Evolutionary conservation across 2,113 vertebrate genomes (phyloP).

Genomic region (Brienomyrus longianalis): DNA sequence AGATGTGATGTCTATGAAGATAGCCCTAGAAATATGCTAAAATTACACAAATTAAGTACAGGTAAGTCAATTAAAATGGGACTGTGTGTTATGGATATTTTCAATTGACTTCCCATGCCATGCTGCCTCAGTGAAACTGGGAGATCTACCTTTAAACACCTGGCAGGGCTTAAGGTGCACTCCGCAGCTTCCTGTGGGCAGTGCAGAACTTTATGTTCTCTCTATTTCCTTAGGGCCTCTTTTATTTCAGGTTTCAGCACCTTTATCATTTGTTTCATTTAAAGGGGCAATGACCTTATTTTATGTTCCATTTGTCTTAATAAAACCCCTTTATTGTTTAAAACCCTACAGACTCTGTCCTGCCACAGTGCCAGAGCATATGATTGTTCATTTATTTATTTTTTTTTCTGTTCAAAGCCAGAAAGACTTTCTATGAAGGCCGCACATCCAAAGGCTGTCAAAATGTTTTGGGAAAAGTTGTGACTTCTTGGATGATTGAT

Average conservation of each 20-base stretch:
- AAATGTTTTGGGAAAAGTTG: background rate
- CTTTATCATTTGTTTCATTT: constrained; percentile 9
- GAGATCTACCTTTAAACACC: background rate
- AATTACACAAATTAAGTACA: background rate
- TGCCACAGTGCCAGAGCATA: background rate
- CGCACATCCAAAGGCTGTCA: background rate
- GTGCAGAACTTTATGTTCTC: background rate
- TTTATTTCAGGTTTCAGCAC: background rate
- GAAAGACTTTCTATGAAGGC: background rate
- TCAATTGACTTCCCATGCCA: background rate
- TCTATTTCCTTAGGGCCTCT: background rate
- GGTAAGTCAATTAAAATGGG: background rate
- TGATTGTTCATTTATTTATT: background rate
- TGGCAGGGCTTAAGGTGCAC: background rate
- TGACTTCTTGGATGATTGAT: background rate
- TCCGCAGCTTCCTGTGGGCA: background rate
- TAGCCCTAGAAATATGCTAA: background rate
- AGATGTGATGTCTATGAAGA: background rate
- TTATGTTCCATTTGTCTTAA: constrained; percentile 9
- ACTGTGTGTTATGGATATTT: background rate
- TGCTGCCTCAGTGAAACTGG: background rate
- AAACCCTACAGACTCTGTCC: background rate
- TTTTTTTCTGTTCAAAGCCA: background rate
- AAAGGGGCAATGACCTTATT: constrained; percentile 3
- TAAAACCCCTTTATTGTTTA: constrained; percentile 1